Evolutionary conservation across 2,797 vertebrate species (phyloP), one percentile per base, ranked within the genome.

Genomic region (Pelobates cultripes): DNA sequence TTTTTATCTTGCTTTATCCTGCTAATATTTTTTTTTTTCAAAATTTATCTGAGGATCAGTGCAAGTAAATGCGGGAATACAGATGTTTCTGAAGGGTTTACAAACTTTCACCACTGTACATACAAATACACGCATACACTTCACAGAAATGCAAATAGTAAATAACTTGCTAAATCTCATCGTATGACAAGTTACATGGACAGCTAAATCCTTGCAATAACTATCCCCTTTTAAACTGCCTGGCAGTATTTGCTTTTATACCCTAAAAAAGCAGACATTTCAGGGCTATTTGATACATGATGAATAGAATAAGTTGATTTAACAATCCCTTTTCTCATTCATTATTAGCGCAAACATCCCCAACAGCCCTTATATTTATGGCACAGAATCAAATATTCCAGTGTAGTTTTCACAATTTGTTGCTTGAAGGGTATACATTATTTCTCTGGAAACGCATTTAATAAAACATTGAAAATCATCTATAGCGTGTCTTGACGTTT

Each of bases 301-400:
- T 88, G 89, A 90, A 79, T 70, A 72, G 28, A 53, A 53, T 63
- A 13, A 78, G 70, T 80, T 81, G 83, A 88, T 86, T 91, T 89
- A 88, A 83, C 78, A 12, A 89, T 86, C 85, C 0, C 86, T 70
- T 86, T 41, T 87, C 83, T 85, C 84, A 80, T 77, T 88, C 85
- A 7, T 89, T 90, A 84, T 88, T 84, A 87, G 78, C 70, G 3
- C 66, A 42, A 84, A 66, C 43, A 73, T 9, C 43, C 17, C 51
- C n/a, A 55, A 44, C 7, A 67, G 4, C 53, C 12, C 7, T n/a
- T 74, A 3, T 2, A 77, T 60, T 88, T 86, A 85, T 83, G 81
- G 85, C 87, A 86, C 73, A 0, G 51, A 85, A 87, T 86, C 88
- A 88, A 90, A 88, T 86, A 87, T 88, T 87, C 86, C 88, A 89